Evolutionary conservation across 2,113 vertebrate genomes (phyloP).

Genomic region (Hippocampus zosterae): DNA sequence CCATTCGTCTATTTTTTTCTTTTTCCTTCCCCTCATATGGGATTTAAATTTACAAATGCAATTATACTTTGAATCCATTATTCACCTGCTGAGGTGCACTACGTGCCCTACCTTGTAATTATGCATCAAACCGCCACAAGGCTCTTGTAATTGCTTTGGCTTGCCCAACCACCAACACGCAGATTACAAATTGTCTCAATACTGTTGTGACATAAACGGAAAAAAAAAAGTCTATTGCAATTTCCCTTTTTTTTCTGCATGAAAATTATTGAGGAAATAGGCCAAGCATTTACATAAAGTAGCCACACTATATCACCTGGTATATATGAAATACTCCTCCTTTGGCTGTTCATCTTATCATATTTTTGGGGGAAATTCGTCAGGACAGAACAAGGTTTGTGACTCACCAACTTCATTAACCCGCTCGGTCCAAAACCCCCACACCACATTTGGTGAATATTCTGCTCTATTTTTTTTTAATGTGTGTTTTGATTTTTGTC

Average conservation of each 20-base stretch:
- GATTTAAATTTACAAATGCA: conserved; percentile 79
- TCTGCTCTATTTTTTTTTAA: no score
- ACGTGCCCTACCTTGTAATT: conserved; percentile 52
- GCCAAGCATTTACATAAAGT: background rate
- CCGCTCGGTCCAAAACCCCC: no score
- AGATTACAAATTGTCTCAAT: conserved; percentile 12
- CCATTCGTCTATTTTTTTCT: conserved; percentile 23
- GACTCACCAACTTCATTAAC: no score
- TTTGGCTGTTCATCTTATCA: background rate
- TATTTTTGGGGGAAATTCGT: background rate
- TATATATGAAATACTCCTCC: background rate
- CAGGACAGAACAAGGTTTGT: background rate
- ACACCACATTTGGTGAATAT: no score
- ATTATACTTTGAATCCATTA: conserved; percentile 70
- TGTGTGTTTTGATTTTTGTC: no score
- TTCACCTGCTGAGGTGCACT: conserved; percentile 56
- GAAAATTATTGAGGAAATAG: background rate
- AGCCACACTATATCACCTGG: background rate
- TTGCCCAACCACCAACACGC: conserved; percentile 14
- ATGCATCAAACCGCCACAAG: conserved; percentile 57
- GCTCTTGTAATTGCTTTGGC: conserved; percentile 66
- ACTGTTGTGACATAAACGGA: conserved; percentile 17
- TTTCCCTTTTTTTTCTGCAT: conserved; percentile 2
- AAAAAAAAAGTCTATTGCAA: conserved; percentile 2
- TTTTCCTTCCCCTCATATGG: conserved; percentile 9